Evolutionary conservation across 2,888 invertebrate species (phyloP), one percentile per base, ranked within the genome.

Genomic region (Acronicta psi): DNA sequence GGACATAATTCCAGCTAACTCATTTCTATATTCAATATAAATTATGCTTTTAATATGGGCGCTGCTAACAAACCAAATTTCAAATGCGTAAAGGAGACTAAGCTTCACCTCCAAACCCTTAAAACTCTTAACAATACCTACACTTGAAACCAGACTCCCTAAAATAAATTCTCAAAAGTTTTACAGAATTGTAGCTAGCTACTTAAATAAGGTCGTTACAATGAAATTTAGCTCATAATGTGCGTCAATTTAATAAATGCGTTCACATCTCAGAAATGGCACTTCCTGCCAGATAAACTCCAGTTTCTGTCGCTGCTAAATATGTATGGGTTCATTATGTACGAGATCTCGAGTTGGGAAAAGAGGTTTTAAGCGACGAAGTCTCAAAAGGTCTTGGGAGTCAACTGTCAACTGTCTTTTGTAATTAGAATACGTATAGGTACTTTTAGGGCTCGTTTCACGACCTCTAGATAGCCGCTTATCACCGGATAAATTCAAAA

Each of bases 171-270:
- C 34, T 34, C 34, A 34, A n/a, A 34, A 34, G 4, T 11, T 10
- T 29, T 29, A 29, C 11, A 29, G 2, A 10, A 14, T 14, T 37
- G 14, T 51, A 16, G 17, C 36, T 29, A 20, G 11, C 37, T 38
- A 41, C 25, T 23, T 23, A 57, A 42, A 55, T 31, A 52, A 36
- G 52, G 16, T 56, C 50, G 36, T 57, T 43, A 38, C 34, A 38
- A 51, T 25, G 58, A 65, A 59, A 73, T 61, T 56, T 56, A 45
- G 47, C 40, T 40, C 56, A 5, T 57, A 43, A 76, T 63, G 65
- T 7, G 40, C 59, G 61, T 57, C 80, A 58, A 75, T 79, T 77
- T 74, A 67, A 9, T 54, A 59, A 67, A 79, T 56, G 78, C 40
- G 57, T 47, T 67, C 75, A 49, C 72, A 72, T 74, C 57, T 67